A percentile compares a stretch with the other conserved stretches of the same genome.
phyloP scores from a whole-genome alignment of 2,888 invertebrate genomes.

The Stegana nigrithorax region DNA sequence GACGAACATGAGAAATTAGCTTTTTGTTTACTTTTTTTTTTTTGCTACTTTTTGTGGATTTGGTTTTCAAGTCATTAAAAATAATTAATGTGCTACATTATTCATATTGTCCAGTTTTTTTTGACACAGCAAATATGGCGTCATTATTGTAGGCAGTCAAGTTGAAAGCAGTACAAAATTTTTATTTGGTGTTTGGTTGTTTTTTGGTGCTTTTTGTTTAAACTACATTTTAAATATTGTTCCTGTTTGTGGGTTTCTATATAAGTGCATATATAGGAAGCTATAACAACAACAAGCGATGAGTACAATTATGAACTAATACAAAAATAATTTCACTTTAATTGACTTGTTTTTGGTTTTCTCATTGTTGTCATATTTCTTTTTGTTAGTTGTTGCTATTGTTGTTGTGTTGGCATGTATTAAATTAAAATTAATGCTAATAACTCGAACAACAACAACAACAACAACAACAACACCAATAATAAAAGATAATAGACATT shows the following conservation, averaged over 20 bases:
- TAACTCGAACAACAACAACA: neutral
- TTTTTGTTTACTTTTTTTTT: neutral
- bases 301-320: neutral
- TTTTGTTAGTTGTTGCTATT: neutral
- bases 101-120: too few species aligned
- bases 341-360: conserved; percentile 6
- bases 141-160: neutral
- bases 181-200: neutral
- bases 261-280: too few species aligned
- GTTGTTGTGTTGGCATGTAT: neutral
- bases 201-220: too few species aligned
- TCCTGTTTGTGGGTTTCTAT: too few species aligned
- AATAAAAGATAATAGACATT: too few species aligned
- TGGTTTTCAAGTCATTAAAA: too few species aligned
- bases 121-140: neutral
- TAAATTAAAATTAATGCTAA: conserved; percentile 6
- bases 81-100: too few species aligned
- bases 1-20: neutral
- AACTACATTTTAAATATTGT: too few species aligned
- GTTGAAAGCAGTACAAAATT: neutral
- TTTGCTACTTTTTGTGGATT: too few species aligned
- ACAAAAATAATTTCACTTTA: conserved; percentile 11
- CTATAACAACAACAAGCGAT: neutral
- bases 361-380: neutral
- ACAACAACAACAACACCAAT: neutral